Evolutionary conservation across 2,113 vertebrate species (phyloP), one percentile per base, ranked within the genome.

Genomic region (Zosterops lateralis): DNA sequence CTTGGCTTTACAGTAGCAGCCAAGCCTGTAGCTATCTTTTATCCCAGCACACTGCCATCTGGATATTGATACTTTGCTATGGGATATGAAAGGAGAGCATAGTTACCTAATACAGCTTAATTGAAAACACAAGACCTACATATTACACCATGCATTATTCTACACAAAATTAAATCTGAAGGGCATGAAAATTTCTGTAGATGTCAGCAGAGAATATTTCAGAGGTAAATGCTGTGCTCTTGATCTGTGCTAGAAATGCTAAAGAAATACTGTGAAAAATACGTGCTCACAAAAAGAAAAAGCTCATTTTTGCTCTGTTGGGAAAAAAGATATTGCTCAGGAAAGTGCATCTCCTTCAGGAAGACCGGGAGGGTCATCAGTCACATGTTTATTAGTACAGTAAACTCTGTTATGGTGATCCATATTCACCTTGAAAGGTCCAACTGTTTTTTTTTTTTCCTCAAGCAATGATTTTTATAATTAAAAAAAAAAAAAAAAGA

Each of bases 1-100:
- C 79, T 80, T 77, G 64, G 89, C 78, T 95, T 91, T 76, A 96
- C 92, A 90, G 91, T 78, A 94, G 95, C 92, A 93, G 87, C 53
- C 74, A 79, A 89, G 87, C 78, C 87, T 75, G 62, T 92, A 82
- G 87, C 68, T 89, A 68, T 89, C 48, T 76, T 95, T 87, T 74
- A 71, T 67, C 71, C 83, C 80, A 84, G 80, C 81, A 95, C 78
- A 54, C 28, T 70, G 89, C 88, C 77, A 82, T 74, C 54, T 90
- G 90, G 90, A 85, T 85, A 90, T 83, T 74, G 92, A 94, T 89
- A 95, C 87, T 82, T 90, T 70, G 50, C 86, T 91, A 75, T 0
- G 3, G 72, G 54, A 93, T 92, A 92, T 88, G 92, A 95, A 95
- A 94, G 90, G 95, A 84, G 44, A 95, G 24, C 72, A 80, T 4